A percentile compares a stretch with the other conserved stretches of the same genome.
Evolutionary conservation across 2,888 invertebrate species (phyloP).

Genomic region (Clepsis dumicolana): DNA sequence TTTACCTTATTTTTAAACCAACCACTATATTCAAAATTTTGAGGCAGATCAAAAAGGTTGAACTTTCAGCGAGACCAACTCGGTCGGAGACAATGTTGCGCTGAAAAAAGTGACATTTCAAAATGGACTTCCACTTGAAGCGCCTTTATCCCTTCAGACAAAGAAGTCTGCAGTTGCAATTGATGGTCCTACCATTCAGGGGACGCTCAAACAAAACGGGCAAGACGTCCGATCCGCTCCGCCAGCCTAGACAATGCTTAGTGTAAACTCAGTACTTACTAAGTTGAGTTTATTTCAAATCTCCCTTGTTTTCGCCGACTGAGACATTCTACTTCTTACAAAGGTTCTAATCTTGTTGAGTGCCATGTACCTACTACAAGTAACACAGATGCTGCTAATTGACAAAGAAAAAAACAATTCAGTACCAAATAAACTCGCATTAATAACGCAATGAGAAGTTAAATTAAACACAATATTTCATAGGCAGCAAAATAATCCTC

Average conservation of each 20-base stretch:
- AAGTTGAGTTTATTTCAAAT: slow-evolving; percentile 14
- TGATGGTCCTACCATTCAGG: slow-evolving; percentile 60
- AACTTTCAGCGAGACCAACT: slow-evolving; percentile 4
- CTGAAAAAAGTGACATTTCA: slow-evolving; percentile 48
- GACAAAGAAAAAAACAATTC: background rate
- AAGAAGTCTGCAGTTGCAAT: slow-evolving; percentile 62
- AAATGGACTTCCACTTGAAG: slow-evolving; percentile 50
- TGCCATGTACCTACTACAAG: too few relatives aligned
- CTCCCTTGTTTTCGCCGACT: background rate
- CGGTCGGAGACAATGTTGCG: slow-evolving; percentile 22
- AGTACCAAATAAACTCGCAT: background rate
- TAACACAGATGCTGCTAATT: background rate
- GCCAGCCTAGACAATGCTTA: slow-evolving; percentile 29
- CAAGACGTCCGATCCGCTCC: slow-evolving; percentile 18
- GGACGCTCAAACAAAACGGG: slow-evolving; percentile 57
- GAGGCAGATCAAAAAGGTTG: background rate
- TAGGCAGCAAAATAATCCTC: slow-evolving; percentile 31
- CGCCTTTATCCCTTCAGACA: slow-evolving; percentile 58
- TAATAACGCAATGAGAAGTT: slow-evolving; percentile 12
- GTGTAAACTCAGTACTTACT: slow-evolving; percentile 31
- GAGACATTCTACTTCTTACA: background rate
- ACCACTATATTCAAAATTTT: background rate
- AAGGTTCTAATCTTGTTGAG: background rate
- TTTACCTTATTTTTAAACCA: background rate
- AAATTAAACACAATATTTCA: slow-evolving; percentile 16